Conservation (phyloP, 2,888 invertebrate species). For the Epinotia bilunana region DNA sequence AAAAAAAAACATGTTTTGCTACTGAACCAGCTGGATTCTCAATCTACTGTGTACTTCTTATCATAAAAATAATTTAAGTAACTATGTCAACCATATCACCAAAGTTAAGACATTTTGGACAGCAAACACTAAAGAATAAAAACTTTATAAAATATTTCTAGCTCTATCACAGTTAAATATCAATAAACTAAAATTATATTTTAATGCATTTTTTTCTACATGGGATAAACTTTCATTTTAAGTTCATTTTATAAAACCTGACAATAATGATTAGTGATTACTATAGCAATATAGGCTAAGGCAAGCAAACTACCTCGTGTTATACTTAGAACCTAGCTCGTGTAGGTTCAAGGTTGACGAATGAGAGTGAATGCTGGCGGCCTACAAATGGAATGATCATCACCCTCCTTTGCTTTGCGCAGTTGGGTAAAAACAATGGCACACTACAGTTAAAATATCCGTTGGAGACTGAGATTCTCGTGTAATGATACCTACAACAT, state of each 20-base stretch:
- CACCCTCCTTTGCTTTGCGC: too few relatives aligned
- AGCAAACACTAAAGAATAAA: constrained; percentile 46
- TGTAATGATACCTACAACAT: constrained; percentile 54
- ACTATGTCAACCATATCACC: constrained; percentile 36
- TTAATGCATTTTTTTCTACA: constrained; percentile 28
- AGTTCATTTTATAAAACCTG: constrained; percentile 29
- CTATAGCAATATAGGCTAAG: not conserved
- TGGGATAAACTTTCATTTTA: constrained; percentile 8
- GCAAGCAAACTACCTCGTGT: constrained; percentile 20
- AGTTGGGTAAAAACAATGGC: constrained; percentile 51
- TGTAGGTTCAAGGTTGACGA: constrained; percentile 13
- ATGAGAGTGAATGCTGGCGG: constrained; percentile 46
- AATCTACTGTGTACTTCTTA: not conserved
- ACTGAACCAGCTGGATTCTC: constrained; percentile 7
- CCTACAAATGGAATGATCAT: constrained; percentile 67
- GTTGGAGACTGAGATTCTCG: constrained; percentile 61
- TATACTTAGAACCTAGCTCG: constrained; percentile 5
- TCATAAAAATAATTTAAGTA: constrained; percentile 24
- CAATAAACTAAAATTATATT: constrained; percentile 61
- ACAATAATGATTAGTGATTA: constrained; percentile 27
- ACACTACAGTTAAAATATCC: constrained; percentile 51
- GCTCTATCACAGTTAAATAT: constrained; percentile 83
- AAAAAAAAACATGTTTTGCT: not conserved
- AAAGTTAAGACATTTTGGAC: constrained; percentile 21
- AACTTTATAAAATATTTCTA: constrained; percentile 67